A percentile compares a stretch with the other conserved stretches of the same genome.
Conservation (phyloP, 2,797 vertebrate genomes). For the Acanthis flammea region DNA sequence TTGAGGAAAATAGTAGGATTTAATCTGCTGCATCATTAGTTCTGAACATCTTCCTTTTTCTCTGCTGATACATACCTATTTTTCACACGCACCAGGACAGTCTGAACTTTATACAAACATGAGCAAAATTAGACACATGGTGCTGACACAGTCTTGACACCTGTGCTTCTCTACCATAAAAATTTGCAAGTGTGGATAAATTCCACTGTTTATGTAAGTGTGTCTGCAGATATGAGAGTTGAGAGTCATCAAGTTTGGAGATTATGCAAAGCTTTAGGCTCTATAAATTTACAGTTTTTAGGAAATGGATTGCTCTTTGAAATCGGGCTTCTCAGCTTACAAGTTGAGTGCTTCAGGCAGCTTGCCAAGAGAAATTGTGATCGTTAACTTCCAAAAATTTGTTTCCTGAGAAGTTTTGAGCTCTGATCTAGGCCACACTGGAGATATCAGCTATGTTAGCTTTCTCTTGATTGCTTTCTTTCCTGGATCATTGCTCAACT, state of each 20-base stretch:
- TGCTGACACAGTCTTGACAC: background rate
- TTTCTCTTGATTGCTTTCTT: background rate
- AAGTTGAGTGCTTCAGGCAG: background rate
- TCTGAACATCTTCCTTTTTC: background rate
- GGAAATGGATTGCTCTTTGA: background rate
- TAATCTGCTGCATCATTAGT: background rate
- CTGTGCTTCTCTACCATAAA: background rate
- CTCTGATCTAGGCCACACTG: background rate
- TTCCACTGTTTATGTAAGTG: background rate
- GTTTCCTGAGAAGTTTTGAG: background rate
- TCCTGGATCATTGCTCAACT: fast-evolving
- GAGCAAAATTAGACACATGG: background rate
- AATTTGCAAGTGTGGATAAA: background rate
- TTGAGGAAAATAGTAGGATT: background rate
- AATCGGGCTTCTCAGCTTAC: background rate
- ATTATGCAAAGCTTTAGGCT: background rate
- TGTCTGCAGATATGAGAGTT: background rate
- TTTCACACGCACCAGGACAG: background rate
- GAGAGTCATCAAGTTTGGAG: background rate
- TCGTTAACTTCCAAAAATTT: background rate
- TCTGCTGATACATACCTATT: background rate
- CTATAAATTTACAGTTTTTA: background rate
- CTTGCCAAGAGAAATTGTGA: background rate
- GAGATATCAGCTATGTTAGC: background rate
- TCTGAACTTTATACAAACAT: background rate